phyloP scores from a whole-genome alignment of 2,113 vertebrate species.

The Formicarius rufipectus region DNA sequence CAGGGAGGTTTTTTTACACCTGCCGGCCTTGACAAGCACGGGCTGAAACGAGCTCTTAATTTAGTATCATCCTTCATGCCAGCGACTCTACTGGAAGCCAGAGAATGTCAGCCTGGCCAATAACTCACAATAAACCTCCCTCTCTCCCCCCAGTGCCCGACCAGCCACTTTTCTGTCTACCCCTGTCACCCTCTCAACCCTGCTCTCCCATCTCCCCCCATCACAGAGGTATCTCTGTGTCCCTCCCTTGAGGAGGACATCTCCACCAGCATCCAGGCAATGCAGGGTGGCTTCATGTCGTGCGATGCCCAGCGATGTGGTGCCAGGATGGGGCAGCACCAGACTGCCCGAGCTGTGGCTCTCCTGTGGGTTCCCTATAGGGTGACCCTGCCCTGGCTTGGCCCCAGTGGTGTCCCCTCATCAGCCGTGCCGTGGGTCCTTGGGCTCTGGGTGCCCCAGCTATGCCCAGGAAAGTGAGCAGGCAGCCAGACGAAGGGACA shows the following conservation, averaged over 20 bases:
- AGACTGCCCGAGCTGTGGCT: neutral
- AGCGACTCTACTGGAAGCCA: rapidly evolving
- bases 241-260: neutral
- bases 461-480: neutral
- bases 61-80: neutral
- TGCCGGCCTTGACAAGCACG: neutral
- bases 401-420: rapidly evolving
- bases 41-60: neutral
- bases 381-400: rapidly evolving
- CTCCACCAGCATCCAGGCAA: neutral
- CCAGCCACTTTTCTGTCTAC: neutral
- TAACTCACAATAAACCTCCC: neutral
- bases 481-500: neutral
- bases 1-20: neutral
- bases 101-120: neutral
- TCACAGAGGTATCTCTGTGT: neutral
- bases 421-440: rapidly evolving
- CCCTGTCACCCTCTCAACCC: neutral
- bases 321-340: neutral
- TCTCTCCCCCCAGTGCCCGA: neutral
- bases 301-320: rapidly evolving
- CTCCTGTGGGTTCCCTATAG: too few species aligned
- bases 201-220: neutral
- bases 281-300: too few species aligned
- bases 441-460: neutral